Evolutionary conservation across 2,113 vertebrate species (phyloP), one percentile per base, ranked within the genome.

Genomic region (Nannospalax galili): DNA sequence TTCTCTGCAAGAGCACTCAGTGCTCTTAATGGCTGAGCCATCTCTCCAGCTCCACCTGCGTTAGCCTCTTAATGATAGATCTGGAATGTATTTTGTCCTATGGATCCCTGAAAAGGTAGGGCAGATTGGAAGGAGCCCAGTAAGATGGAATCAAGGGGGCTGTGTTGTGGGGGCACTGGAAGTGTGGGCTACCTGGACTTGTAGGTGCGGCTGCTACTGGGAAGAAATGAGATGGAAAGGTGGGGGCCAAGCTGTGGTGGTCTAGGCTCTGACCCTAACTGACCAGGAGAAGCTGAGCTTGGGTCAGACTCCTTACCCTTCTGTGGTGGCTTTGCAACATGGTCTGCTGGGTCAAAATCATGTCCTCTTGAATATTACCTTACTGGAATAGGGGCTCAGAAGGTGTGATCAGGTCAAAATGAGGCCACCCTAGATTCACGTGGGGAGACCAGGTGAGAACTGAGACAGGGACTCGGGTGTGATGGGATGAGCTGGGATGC

Each of bases 361-460:
- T 7, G 1, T 17, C 5, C 2, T n/a, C 79, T 24, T 0, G 19
- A 56, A 7, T 0, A 0, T 48, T 24, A 26, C 40, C 30, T 37
- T 19, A 8, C 40, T 22, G 72, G 65, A 60, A 91, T 6, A 1
- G 8, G 5, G 10, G 7, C 93, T 85, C 45, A 11, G 72, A 26
- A 30, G 86, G 11, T 8, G 6, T 56, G 30, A 37, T 4, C 5
- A 16, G 5, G 19, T 4, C 28, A 32, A 28, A 65, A 17, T 9
- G 16, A 62, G 9, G 6, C 42, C 48, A 0, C 1, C 2, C 42
- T 17, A 24, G 37, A 3, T 32, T 32, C 1, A 7, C 2, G 19
- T 2, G 8, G 19, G 35, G 2, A 24, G 26, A 32, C 37, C 11
- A 3, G 0, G 0, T 12, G 86, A 45, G 5, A 15, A 8, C 1